phyloP scores from a whole-genome alignment of 2,113 vertebrate genomes.

The Poeciliopsis retropinna region DNA sequence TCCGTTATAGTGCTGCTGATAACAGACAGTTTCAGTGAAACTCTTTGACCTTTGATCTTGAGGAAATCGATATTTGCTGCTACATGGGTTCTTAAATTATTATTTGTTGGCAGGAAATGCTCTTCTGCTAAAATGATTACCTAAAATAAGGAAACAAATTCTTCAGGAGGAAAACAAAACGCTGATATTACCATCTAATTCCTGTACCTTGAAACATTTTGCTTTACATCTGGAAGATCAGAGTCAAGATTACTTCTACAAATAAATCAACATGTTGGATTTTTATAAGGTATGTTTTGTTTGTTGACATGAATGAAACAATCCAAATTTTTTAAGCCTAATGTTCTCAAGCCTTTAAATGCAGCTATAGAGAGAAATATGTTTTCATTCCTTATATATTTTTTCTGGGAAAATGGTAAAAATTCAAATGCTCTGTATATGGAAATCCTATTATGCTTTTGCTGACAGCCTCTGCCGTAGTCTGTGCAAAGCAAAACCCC shows the following conservation, averaged over 20 bases:
- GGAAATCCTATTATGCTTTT: background rate
- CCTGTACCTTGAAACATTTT: no score
- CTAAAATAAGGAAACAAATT: background rate
- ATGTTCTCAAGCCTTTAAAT: background rate
- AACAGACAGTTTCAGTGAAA: background rate
- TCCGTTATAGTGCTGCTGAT: no score
- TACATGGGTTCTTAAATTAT: background rate
- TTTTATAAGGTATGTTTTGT: no score
- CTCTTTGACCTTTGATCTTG: background rate
- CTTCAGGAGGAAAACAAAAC: background rate
- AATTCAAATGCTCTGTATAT: background rate
- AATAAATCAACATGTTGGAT: no score
- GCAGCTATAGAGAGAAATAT: background rate
- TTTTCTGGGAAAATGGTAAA: background rate
- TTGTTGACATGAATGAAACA: background rate
- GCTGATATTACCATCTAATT: background rate
- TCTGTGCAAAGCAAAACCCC: conserved; percentile 4
- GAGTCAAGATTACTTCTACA: no score
- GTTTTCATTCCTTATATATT: background rate
- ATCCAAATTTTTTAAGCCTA: background rate
- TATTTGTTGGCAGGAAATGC: background rate
- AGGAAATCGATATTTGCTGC: background rate
- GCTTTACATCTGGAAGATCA: no score
- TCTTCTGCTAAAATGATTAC: no score
- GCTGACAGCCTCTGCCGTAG: background rate